Conservation (phyloP, 2,113 vertebrate genomes). For the Aspiorhynchus laticeps region DNA sequence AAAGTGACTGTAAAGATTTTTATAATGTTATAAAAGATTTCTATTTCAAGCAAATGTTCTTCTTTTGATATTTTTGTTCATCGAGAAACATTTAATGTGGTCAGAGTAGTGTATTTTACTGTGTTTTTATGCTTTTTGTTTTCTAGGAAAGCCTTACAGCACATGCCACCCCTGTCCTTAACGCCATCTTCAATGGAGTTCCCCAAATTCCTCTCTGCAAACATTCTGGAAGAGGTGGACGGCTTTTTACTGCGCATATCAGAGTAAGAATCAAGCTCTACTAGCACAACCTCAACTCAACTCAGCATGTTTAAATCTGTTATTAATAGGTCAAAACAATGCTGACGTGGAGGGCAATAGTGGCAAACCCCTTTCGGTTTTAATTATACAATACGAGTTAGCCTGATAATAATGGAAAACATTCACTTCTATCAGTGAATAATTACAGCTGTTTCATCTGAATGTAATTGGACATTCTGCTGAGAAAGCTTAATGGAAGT, state of each 20-base stretch:
- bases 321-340: constrained; percentile 16
- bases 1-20: neutral
- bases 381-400: constrained; percentile 2
- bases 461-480: constrained; percentile 9
- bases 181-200: constrained; percentile 88
- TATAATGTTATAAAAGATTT: neutral
- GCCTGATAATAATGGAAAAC: neutral
- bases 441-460: constrained; percentile 33
- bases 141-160: constrained; percentile 89
- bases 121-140: constrained; percentile 25
- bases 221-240: constrained; percentile 94
- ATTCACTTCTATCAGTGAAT: constrained; percentile 15
- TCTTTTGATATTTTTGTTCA: neutral
- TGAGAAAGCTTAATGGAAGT: neutral
- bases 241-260: constrained; percentile 96
- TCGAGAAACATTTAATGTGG: too few species aligned
- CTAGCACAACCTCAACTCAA: neutral
- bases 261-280: constrained; percentile 62
- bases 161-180: constrained; percentile 94
- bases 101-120: neutral
- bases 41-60: neutral
- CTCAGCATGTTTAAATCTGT: neutral
- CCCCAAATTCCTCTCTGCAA: constrained; percentile 92
- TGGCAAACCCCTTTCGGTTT: neutral
- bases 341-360: neutral